Base-by-base conservation (phyloP, 1,140 invertebrate species). In the Hyphantria cunea region DNA sequence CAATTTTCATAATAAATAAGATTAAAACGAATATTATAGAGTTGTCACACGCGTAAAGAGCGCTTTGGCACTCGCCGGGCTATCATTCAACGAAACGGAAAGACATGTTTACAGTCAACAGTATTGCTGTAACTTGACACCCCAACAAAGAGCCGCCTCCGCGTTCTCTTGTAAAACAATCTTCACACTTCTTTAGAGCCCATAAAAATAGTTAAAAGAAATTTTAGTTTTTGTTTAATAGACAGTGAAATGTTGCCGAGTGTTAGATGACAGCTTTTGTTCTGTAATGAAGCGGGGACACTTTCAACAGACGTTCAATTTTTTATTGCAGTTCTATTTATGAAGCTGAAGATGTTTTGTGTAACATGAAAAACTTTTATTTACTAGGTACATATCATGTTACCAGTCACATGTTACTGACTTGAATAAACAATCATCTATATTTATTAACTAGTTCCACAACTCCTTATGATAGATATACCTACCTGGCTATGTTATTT, bases 161-260 rank as follows among this genome's bases (percentile, higher is more conserved):
- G 75, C 79, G 70, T 82, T 82, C 83, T 81, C 82, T 74, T 88
- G 86, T 90, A 90, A 90, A 84, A 82, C 82, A 81, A 88, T 84
- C 81, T 85, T 82, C 79, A 86, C 84, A 86, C 68, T 81, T 86
- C 85, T 86, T 88, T 86, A 88, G 60, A 78, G 81, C 79, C 66
- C 79, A 84, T 90, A 86, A 90, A 90, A 89, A 90, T 87, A 88
- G 84, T 86, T 82, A 76, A 90, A 88, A 90, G 85, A 87, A 82
- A 84, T 84, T 84, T 58, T 76, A 75, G 73, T 78, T 81, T 79
- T 78, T 84, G 67, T 67, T 84, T 83, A 84, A 89, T 89, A 86
- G 84, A 84, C 85, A 84, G 78, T 90, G 85, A 89, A 90, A 86
- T 89, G 86, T 89, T 86, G 74, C 86, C 79, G 86, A 87, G 77